A percentile compares a stretch with the other conserved stretches of the same genome.
These are phyloP conservation scores for Pseudorhombus dupliciocellatus DNA, from an alignment of 2,113 vertebrate genomes.

Conservation along the genomic window DNA sequence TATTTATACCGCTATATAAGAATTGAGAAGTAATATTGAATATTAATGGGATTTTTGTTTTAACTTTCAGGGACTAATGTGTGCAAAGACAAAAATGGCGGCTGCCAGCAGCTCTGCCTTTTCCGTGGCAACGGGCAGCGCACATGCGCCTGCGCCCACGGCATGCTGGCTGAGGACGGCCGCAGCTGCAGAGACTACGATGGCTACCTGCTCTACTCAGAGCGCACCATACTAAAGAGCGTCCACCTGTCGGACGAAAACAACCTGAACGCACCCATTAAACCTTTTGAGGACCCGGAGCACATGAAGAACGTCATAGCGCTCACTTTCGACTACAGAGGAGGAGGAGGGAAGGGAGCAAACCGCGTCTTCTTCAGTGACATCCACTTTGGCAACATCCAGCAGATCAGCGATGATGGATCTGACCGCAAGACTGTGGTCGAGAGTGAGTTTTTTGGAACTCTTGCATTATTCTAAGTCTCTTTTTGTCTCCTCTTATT, in stretches of 20 bases:
- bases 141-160: conserved; percentile 93
- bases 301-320: conserved; percentile 99
- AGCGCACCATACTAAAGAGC: conserved; percentile 97
- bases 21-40: no score
- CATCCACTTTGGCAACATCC: conserved; percentile 98
- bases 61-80: conserved; percentile 92
- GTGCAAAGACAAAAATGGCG: conserved; percentile 90
- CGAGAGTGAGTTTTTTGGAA: conserved; percentile 90
- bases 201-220: conserved; percentile 95
- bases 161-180: conserved; percentile 89
- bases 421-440: conserved; percentile 91
- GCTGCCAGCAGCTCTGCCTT: conserved; percentile 94
- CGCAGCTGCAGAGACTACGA: conserved; percentile 90
- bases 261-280: conserved; percentile 94
- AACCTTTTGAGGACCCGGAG: conserved; percentile 93
- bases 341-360: conserved; percentile 85
- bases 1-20: no score
- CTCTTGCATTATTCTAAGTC: no score
- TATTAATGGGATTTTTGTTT: no score
- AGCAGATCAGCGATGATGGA: conserved; percentile 94
- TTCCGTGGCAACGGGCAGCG: conserved; percentile 83
- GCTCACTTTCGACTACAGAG: conserved; percentile 92
- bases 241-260: conserved; percentile 95
- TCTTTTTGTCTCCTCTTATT: neutral
- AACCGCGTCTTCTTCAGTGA: conserved; percentile 98